These are phyloP conservation scores for Lasioglossum lativentre DNA, from an alignment of 2,888 invertebrate species.

Conservation along the genomic window DNA sequence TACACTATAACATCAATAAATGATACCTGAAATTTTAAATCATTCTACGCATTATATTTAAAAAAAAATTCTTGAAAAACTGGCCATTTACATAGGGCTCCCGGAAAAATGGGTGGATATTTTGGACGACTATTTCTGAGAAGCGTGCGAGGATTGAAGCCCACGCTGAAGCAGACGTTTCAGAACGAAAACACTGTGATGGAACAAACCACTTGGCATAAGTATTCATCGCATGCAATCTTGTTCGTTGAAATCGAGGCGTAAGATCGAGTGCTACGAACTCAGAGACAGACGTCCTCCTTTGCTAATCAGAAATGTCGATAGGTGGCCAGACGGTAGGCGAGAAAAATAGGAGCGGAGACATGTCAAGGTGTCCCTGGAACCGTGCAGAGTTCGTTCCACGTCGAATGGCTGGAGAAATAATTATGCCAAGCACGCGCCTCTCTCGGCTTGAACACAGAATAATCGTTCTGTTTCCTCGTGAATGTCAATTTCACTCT, in stretches of 20 bases:
- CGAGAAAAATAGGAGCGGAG: slow-evolving; percentile 51
- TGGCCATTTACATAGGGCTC: too few species aligned
- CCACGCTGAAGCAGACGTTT: neutral
- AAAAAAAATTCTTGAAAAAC: too few species aligned
- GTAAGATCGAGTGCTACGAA: slow-evolving; percentile 4
- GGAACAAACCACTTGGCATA: neutral
- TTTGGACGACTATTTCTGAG: too few species aligned
- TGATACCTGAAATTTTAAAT: too few species aligned
- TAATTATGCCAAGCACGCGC: slow-evolving; percentile 48
- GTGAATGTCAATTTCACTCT: slow-evolving; percentile 15
- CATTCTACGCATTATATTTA: too few species aligned
- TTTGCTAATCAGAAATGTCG: slow-evolving; percentile 40
- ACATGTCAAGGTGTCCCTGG: slow-evolving; percentile 19
- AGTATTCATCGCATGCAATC: neutral
- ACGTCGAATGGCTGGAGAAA: slow-evolving; percentile 38
- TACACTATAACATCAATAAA: too few species aligned
- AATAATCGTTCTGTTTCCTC: slow-evolving; percentile 20
- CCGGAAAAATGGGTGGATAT: too few species aligned
- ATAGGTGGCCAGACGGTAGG: slow-evolving; percentile 10
- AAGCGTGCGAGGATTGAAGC: neutral
- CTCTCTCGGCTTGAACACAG: slow-evolving; percentile 22
- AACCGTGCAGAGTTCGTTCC: neutral
- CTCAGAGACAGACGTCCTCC: slow-evolving; percentile 20
- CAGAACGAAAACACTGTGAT: too few species aligned
- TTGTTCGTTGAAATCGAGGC: neutral